phyloP scores from a whole-genome alignment of 2,888 invertebrate species.

The Ormyrus pomaceus region DNA sequence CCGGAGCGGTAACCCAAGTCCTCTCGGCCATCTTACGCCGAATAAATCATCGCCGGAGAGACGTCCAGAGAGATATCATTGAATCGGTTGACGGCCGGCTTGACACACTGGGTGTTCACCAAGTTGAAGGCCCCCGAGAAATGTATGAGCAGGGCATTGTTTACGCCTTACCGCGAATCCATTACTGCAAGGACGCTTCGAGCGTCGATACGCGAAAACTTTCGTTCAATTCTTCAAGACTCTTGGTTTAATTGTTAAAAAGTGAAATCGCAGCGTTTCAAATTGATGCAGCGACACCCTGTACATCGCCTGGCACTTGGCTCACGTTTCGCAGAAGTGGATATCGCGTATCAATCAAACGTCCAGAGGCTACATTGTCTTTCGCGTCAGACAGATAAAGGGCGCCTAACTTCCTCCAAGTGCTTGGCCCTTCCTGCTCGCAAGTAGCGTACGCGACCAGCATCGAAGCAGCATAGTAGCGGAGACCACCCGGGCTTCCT shows the following conservation, averaged over 20 bases:
- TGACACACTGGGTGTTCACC: slow-evolving; percentile 34
- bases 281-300: too few relatives aligned
- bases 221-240: neutral
- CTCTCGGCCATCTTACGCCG: slow-evolving; percentile 71
- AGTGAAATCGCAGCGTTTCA: too few relatives aligned
- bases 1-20: slow-evolving; percentile 61
- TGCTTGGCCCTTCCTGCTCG: slow-evolving; percentile 53
- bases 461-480: slow-evolving; percentile 39
- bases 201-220: neutral
- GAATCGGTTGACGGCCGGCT: slow-evolving; percentile 70
- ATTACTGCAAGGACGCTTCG: neutral
- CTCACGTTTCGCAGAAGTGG: slow-evolving; percentile 54
- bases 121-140: slow-evolving; percentile 9
- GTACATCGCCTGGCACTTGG: too few relatives aligned
- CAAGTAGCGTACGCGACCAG: neutral
- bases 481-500: slow-evolving; percentile 72
- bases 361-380: slow-evolving; percentile 70
- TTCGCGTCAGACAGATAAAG: slow-evolving; percentile 70
- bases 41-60: slow-evolving; percentile 73
- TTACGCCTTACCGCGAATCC: neutral
- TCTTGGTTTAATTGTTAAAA: neutral
- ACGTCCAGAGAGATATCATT: slow-evolving; percentile 73
- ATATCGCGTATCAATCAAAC: slow-evolving; percentile 74
- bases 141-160: slow-evolving; percentile 13
- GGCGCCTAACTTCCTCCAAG: slow-evolving; percentile 60